phyloP scores from a whole-genome alignment of 2,888 invertebrate genomes.

The Colostygia pectinataria region DNA sequence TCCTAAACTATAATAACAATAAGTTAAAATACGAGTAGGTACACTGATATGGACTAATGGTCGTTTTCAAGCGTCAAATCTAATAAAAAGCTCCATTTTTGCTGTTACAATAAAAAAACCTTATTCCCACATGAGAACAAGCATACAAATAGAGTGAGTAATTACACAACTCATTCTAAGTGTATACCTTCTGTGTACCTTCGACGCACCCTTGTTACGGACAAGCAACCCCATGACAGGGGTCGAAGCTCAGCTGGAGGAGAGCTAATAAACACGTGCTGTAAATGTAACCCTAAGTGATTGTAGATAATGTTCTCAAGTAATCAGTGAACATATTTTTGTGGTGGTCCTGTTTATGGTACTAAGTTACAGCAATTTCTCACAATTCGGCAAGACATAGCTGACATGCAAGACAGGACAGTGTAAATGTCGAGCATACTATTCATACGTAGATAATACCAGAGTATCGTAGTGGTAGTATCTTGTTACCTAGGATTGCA shows the following conservation, averaged over 20 bases:
- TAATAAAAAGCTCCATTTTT: too few species aligned
- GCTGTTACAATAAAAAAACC: not conserved
- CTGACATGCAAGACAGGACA: too few species aligned
- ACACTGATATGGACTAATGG: too few species aligned
- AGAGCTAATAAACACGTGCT: slow-evolving; percentile 48
- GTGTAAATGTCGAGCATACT: too few species aligned
- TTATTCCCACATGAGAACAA: slow-evolving; percentile 4
- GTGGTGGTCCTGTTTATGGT: not conserved
- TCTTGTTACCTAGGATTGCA: too few species aligned
- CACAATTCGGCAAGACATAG: too few species aligned
- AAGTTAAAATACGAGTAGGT: too few species aligned
- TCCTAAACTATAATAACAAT: too few species aligned
- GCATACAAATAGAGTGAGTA: slow-evolving; percentile 23
- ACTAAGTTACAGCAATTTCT: not conserved
- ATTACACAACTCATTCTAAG: slow-evolving; percentile 26
- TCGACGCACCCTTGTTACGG: slow-evolving; percentile 47
- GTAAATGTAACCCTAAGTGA: slow-evolving; percentile 35
- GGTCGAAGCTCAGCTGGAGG: slow-evolving; percentile 42
- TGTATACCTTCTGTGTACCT: slow-evolving; percentile 21
- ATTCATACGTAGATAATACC: too few species aligned
- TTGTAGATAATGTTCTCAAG: slow-evolving; percentile 17
- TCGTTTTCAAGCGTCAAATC: too few species aligned
- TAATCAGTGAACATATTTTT: not conserved
- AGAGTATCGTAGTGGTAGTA: too few species aligned
- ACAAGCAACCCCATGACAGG: slow-evolving; percentile 47